Base-by-base conservation (phyloP, 1,140 invertebrate genomes). In the Listronotus oregonensis region DNA sequence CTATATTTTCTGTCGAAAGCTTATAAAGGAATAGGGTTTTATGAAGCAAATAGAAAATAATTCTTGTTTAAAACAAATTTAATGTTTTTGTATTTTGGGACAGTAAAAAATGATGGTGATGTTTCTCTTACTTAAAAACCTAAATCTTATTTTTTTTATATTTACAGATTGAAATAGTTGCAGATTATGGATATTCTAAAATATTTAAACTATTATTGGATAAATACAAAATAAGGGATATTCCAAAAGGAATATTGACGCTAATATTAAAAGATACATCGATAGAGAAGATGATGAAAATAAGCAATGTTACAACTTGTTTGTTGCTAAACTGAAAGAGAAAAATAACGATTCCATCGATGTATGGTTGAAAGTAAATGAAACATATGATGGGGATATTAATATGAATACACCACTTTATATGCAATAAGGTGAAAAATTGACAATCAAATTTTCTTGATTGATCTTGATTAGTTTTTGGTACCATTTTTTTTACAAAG, bases 341-440 rank as follows among this genome's bases (percentile, higher is more conserved):
- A 40, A 27, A 3, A 27, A 27, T 27, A 5, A 34, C 50, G 44
- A 64, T 47, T 80, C 89, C 73, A 57, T 61, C 31, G 64, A 66
- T 49, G 31, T 40, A 12, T 66, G 46, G 3, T 40, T 57, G 14
- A 60, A 58, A 18, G 80, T 92, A 0, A 91, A 93, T 74, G 82
- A 83, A 64, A 71, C 75, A 9, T 90, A 93, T 75, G 80, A 82
- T 0, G 89, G 88, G 68, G 86, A 88, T 10, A 93, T 92, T 68
- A 27, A 5, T 27, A 27, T 27, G 21, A 27, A 27, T 27, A 90
- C 90, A 10, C 85, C 91, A 0, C 79, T 95, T 8, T 94, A 79
- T 94, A 93, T 76, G 92, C 93, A 0, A 86, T 88, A 11, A 85
- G 86, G 73, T 86, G n/a, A n/a, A n/a, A 86, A 27, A 5, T 27